Base-by-base conservation (phyloP, 2,113 vertebrate genomes). In the Raja brachyura region DNA sequence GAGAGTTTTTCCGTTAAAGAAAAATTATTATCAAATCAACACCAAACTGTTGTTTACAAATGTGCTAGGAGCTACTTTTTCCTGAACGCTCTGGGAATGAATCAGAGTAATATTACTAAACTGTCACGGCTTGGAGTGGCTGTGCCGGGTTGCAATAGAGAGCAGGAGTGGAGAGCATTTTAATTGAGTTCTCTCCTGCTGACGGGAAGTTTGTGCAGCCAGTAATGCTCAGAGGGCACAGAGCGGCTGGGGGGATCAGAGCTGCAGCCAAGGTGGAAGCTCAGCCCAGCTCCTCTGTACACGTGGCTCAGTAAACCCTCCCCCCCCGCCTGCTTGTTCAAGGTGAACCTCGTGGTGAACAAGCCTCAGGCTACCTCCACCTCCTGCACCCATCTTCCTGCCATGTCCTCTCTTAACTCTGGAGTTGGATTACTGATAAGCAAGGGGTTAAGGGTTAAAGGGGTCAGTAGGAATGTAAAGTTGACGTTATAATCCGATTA, bases 21-120 rank as follows among this genome's bases (percentile, higher is more conserved):
- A 66, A 88, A 88, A 88, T 88, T 63, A 63, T 77, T 77, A 77
- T 63, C 13, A 66, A 88, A 66, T 61, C 61, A 88, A 63, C 59
- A 63, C 61, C 63, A 88, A 88, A 88, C 61, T 88, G 61, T 88
- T 88, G 61, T 88, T 88, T 88, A 88, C 83, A 66, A 88, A 88
- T 88, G 28, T 66, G 39, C 59, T 88, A 63, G 83, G n/a, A 5
- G n/a, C 28, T 88, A 66, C 56, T 63, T 63, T 63, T 66, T 88
- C 28, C 59, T 18, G 83, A 61, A 63, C 59, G 14, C 83, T 88
- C 13, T 66, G 59, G 6, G 28, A 18, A 88, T n/a, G n/a, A 88
- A 63, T 88, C 83, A 88, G 59, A 14, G 31, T 88, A 31, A 88
- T 88, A 66, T 88, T 63, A 88, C 83, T 39, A n/a, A 88, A 11